Base-by-base conservation (phyloP, 2,113 vertebrate genomes). In the Brienomyrus brachyistius region DNA sequence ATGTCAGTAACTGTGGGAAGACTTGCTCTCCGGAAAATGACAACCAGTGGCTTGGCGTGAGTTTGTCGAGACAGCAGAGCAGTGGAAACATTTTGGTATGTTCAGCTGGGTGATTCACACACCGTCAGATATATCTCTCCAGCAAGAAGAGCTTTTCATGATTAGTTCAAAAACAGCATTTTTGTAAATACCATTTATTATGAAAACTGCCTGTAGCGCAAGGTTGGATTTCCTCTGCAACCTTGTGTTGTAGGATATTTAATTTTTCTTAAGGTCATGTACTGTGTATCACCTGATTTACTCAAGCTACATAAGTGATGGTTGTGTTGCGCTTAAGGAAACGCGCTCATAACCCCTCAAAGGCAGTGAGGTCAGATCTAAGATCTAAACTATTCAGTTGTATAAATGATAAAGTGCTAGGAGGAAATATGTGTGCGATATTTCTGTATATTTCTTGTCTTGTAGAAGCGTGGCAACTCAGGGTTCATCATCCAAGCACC, bases 11-110 rank as follows among this genome's bases (percentile, higher is more conserved):
- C 0, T 99, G 98, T 95, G 98, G 98, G 90, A 98, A 92, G 94
- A 97, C 97, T 0, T 99, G 98, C 93, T 56, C 94, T 92, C 93
- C 96, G 89, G 98, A 99, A 89, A 96, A 94, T 90, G 97, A 99
- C 90, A 95, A 98, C 91, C 98, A 99, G 90, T 99, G 98, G 98
- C 92, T 99, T 90, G 98, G 98, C 1, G 98, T 99, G 90, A 98
- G 98, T 82, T 95, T 99, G 91, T 97, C 98, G 0, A 96, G 98
- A 91, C 97, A 98, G 51, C 95, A 97, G 1, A 94, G 94, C 92
- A 94, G 96, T 35, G 98, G 98, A 92, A 94, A 96, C 43, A 62
- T 99, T 0, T 87, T 99, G 96, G 98, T 99, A 97, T 48, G 93
- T 88, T 45, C 54, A 88, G 43, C 19, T 66, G 52, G 31, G 54